Base-by-base conservation (phyloP, 2,888 invertebrate species). In the Tipula vernalis region DNA sequence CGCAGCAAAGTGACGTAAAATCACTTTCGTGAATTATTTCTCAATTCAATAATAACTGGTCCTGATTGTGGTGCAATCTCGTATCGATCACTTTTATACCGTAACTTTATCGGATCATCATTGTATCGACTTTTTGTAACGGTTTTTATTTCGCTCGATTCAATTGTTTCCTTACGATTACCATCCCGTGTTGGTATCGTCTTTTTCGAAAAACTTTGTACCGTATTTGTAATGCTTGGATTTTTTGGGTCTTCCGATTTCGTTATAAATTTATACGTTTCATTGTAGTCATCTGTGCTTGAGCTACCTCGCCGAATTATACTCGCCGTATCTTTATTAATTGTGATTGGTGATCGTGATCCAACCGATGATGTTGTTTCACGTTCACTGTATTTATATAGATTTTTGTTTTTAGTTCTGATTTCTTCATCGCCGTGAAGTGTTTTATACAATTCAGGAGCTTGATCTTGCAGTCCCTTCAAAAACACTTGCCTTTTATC, bases 371-470 rank as follows among this genome's bases (percentile, higher is more conserved):
- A 88, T 83, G 88, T 87, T 86, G 88, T 87, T 86, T 89, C 89
- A 36, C 89, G 88, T 18, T 87, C 71, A 86, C 92, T 91, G 71
- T 93, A 93, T 89, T 93, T 93, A 5, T 91, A 90, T 3, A 90
- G 90, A 86, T 90, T 90, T 86, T 89, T 89, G 83, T 89, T 88
- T 13, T 93, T 92, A 0, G 92, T 92, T 86, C 28, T 71, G 5
- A 92, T 92, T 12, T 93, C 92, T 87, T 93, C 93, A 85, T 94
- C 94, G 85, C 94, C 95, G 89, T 95, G 95, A 15, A 95, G 91
- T 12, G 94, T 95, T 89, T 94, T 94, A 90, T 94, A 95, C 42
- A 95, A 91, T 89, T 96, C 95, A 4, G 96, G 95, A 0, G 95
- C 95, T 87, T 95, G 93, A 89, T 94, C 95, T 88, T 94, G 93